phyloP scores from a whole-genome alignment of 1,140 invertebrate species.

The Lysiphlebus fabarum region DNA sequence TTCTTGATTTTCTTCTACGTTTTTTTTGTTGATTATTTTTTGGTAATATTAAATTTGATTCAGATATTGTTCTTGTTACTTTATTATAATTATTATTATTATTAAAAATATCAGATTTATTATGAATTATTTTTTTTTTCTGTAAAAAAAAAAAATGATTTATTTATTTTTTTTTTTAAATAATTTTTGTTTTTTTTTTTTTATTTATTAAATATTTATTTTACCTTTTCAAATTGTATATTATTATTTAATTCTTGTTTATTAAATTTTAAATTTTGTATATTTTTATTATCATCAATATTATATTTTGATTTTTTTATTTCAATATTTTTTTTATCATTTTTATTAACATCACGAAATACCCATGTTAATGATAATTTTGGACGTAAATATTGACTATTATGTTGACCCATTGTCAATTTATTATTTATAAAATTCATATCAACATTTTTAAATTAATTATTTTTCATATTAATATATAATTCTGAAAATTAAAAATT shows the following conservation, averaged over 20 bases:
- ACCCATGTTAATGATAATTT: constrained; percentile 71
- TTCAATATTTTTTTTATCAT: constrained; percentile 23
- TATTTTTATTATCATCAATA: constrained; percentile 28
- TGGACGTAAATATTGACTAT: constrained; percentile 59
- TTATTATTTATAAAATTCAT: constrained; percentile 33
- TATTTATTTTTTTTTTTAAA: background rate
- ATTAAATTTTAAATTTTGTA: constrained; percentile 36
- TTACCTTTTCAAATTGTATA: constrained; percentile 25
- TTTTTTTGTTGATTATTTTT: constrained; percentile 37
- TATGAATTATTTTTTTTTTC: constrained; percentile 12
- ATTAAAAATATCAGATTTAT: background rate
- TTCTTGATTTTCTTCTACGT: constrained; percentile 38
- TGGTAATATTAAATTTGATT: constrained; percentile 38
- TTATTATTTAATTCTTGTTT: constrained; percentile 33
- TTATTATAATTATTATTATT: constrained; percentile 29
- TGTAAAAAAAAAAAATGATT: constrained; percentile 34
- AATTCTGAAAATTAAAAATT: constrained; percentile 31
- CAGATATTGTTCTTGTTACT: constrained; percentile 43
- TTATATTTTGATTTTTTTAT: constrained; percentile 34
- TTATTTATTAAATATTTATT: constrained; percentile 27
- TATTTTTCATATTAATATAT: constrained; percentile 41
- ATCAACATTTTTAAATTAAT: constrained; percentile 43
- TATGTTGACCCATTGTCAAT: constrained; percentile 55
- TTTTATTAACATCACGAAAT: constrained; percentile 37
- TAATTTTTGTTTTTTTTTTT: background rate